Percentiles rank a stretch among this genome's conserved stretches.
Evolutionary conservation across 1,140 invertebrate species (phyloP).

Genomic region (Zelostemma sp.): DNA sequence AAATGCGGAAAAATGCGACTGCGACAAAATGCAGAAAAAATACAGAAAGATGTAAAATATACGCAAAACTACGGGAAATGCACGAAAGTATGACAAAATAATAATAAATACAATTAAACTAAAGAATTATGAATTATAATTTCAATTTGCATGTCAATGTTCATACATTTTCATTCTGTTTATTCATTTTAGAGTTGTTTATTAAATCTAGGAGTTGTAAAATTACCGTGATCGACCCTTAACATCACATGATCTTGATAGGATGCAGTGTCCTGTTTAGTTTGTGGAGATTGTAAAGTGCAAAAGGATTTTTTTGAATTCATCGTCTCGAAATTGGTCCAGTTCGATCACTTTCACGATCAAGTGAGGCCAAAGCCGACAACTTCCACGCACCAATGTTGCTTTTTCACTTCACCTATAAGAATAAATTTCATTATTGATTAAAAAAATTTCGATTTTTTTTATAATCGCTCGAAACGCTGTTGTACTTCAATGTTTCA

Average conservation of each 20-base stretch:
- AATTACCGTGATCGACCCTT: conserved; percentile 4
- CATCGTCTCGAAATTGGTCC: conserved; percentile 6
- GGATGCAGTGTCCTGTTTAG: not conserved
- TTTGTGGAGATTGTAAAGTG: not conserved
- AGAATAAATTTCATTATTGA: not conserved
- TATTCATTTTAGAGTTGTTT: too few species aligned
- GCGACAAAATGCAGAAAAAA: too few species aligned
- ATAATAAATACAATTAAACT: too few species aligned
- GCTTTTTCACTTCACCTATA: not conserved
- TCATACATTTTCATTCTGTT: too few species aligned
- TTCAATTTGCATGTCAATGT: too few species aligned
- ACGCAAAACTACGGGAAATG: too few species aligned
- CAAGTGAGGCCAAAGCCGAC: not conserved
- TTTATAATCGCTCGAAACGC: too few species aligned
- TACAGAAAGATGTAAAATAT: too few species aligned
- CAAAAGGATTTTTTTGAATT: not conserved
- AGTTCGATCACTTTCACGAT: conserved; percentile 13
- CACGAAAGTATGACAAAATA: too few species aligned
- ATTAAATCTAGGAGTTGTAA: not conserved
- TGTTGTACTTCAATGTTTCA: too few species aligned
- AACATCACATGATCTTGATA: not conserved
- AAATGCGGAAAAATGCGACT: too few species aligned
- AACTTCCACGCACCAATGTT: conserved; percentile 3
- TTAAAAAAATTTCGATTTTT: conserved; percentile 1
- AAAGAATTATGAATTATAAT: too few species aligned